Percentiles rank a stretch among this genome's conserved stretches.
phyloP scores from a whole-genome alignment of 1,140 invertebrate genomes.

The Nebria ingens region DNA sequence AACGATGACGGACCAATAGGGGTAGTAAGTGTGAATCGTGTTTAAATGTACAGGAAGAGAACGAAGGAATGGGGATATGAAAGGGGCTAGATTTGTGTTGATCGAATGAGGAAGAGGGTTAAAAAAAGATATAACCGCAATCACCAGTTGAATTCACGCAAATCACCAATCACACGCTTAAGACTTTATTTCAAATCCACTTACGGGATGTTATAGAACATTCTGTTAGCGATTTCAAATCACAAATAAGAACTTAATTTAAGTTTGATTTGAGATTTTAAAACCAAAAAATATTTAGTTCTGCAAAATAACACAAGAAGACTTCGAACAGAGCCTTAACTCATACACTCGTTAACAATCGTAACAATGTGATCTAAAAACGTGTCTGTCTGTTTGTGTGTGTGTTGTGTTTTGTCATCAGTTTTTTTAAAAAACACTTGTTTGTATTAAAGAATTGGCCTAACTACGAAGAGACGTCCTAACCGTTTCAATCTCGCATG shows the following conservation, averaged over 20 bases:
- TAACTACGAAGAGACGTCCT: slow-evolving; percentile 2
- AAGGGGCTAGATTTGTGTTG: too few relatives aligned
- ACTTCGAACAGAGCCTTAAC: background rate
- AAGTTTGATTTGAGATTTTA: background rate
- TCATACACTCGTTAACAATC: background rate
- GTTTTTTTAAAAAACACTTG: background rate
- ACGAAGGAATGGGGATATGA: too few relatives aligned
- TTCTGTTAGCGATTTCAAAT: too few relatives aligned
- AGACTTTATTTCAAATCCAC: too few relatives aligned
- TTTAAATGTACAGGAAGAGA: too few relatives aligned
- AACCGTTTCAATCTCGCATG: background rate
- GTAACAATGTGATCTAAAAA: slow-evolving; percentile 5
- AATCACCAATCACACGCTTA: too few relatives aligned
- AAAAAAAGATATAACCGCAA: too few relatives aligned
- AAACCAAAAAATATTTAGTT: background rate
- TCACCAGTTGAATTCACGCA: too few relatives aligned
- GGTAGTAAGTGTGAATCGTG: too few relatives aligned
- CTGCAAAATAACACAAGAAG: background rate
- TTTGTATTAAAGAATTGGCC: background rate
- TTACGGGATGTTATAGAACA: background rate
- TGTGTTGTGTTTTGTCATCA: background rate
- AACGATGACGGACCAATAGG: too few relatives aligned
- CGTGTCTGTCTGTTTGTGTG: background rate
- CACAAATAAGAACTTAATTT: background rate
- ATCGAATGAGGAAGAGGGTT: too few relatives aligned